These are phyloP conservation scores for Bicyclus anynana DNA, from an alignment of 1,140 invertebrate genomes.

Conservation along the genomic window DNA sequence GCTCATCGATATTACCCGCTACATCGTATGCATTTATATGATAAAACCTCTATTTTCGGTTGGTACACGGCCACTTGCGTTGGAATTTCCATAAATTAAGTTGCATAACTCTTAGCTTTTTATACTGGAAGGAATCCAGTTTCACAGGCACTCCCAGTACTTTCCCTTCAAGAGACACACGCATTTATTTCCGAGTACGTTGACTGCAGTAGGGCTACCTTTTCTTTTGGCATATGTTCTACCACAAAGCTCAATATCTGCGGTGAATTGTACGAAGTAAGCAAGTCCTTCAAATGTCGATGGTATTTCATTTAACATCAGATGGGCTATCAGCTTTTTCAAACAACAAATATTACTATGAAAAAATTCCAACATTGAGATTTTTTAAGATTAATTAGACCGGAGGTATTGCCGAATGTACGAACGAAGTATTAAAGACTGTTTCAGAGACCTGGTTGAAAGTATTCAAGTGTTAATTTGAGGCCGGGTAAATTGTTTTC, in stretches of 20 bases:
- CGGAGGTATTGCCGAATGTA: no score
- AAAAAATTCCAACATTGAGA: no score
- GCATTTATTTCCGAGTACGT: not conserved
- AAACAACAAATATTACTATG: no score
- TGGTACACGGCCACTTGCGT: not conserved
- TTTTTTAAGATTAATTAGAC: no score
- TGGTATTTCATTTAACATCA: no score
- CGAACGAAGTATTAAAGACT: no score
- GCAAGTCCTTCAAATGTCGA: no score
- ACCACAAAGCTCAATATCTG: not conserved
- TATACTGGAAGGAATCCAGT: constrained; percentile 25
- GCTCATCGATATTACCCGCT: not conserved
- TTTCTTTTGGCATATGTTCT: not conserved
- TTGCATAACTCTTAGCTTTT: constrained; percentile 16
- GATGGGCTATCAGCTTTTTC: no score
- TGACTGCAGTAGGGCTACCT: not conserved
- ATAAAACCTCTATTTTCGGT: not conserved
- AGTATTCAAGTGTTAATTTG: no score
- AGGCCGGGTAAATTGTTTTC: no score
- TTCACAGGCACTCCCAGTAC: constrained; percentile 17
- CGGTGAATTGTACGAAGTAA: no score
- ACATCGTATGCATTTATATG: not conserved
- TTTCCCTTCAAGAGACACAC: constrained; percentile 17
- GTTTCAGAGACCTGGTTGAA: no score
- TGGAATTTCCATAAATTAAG: constrained; percentile 12